Conservation (phyloP, 2,888 invertebrate genomes). For the Parasteatoda lunata region DNA sequence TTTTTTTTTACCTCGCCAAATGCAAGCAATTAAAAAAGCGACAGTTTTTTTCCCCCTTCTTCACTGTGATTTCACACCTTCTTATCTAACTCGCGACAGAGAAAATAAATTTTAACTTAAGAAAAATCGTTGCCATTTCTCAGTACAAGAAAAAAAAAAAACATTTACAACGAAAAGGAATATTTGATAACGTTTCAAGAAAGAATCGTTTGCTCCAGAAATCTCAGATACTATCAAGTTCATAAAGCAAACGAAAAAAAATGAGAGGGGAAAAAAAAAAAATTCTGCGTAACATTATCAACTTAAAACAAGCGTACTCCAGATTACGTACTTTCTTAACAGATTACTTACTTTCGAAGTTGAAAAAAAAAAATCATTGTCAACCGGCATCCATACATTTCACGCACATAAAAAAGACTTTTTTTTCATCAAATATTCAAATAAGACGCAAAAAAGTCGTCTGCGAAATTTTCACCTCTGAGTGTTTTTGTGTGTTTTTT, state of each 20-base stretch:
- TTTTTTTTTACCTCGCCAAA: neutral
- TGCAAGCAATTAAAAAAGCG: conserved; percentile 38
- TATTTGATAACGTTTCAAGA: conserved; percentile 59
- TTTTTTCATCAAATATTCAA: conserved; percentile 65
- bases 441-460: conserved; percentile 14
- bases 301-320: conserved; percentile 44
- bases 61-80: conserved; percentile 40
- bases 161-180: conserved; percentile 29
- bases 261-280: neutral
- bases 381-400: conserved; percentile 37
- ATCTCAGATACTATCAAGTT: conserved; percentile 53
- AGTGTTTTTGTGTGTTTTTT: conserved; percentile 33
- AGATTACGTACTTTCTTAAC: conserved; percentile 60
- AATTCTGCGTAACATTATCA: conserved; percentile 22
- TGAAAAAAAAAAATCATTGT: conserved; percentile 27
- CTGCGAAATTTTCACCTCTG: conserved; percentile 30
- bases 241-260: conserved; percentile 7
- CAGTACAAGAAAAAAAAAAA: neutral
- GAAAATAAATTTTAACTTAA: neutral
- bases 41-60: conserved; percentile 13
- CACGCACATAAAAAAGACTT: conserved; percentile 6
- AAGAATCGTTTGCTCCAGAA: conserved; percentile 27
- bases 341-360: conserved; percentile 28
- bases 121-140: conserved; percentile 9
- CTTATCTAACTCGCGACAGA: conserved; percentile 15